phyloP scores from a whole-genome alignment of 2,113 vertebrate genomes.

The Rhinogobius similis region DNA sequence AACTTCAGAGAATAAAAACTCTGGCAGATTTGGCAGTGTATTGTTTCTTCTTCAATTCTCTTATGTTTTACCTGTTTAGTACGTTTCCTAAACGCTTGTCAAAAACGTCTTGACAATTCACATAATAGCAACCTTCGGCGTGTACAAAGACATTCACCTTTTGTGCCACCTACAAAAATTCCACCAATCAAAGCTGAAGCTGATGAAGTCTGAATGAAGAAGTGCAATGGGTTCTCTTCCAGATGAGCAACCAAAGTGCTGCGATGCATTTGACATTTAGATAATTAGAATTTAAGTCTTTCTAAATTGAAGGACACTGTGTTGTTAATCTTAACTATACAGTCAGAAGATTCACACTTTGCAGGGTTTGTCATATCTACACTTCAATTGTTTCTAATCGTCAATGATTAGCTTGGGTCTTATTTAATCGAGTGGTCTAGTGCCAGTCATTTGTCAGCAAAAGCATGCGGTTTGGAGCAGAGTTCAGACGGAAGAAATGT shows the following conservation, averaged over 20 bases:
- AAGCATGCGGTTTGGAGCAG: no score
- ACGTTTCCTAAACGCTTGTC: background rate
- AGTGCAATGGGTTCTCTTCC: no score
- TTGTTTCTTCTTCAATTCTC: background rate
- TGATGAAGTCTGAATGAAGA: background rate
- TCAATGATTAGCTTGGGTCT: background rate
- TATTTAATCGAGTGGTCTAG: background rate
- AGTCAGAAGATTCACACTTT: background rate
- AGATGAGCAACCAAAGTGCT: background rate
- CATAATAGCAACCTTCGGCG: background rate
- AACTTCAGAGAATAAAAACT: background rate
- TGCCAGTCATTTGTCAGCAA: no score
- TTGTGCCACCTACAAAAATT: background rate
- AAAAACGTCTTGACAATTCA: background rate
- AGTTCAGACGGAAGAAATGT: no score
- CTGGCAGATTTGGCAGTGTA: background rate
- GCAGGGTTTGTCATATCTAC: background rate
- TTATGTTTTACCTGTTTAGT: background rate
- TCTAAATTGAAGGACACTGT: slow-evolving; percentile 1
- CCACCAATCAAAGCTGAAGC: background rate
- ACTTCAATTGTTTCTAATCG: background rate
- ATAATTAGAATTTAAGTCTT: background rate
- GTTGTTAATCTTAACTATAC: background rate
- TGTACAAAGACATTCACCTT: background rate
- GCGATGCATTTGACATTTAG: slow-evolving; percentile 9